These are phyloP conservation scores for Lepidotrigona ventralis DNA, from an alignment of 1,140 invertebrate genomes.

Conservation along the genomic window DNA sequence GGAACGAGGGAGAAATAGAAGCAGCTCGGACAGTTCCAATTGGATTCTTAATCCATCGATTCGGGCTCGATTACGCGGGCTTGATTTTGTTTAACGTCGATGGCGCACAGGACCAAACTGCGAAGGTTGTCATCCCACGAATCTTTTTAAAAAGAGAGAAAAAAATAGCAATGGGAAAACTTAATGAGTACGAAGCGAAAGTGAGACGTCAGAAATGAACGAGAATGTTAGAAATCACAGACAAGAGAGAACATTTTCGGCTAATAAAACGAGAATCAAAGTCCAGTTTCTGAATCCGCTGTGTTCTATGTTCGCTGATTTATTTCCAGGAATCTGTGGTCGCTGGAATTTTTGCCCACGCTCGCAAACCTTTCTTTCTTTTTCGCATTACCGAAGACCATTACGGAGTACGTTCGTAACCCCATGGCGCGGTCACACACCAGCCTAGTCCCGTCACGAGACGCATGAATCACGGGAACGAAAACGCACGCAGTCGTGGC, in stretches of 20 bases:
- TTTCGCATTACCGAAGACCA: background rate
- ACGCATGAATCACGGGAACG: conserved; percentile 32
- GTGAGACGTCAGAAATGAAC: conserved; percentile 7
- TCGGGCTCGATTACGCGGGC: conserved; percentile 60
- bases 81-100: conserved; percentile 60
- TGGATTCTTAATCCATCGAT: conserved; percentile 71
- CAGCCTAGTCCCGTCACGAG: background rate
- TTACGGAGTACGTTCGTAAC: conserved; percentile 10
- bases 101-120: background rate
- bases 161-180: background rate
- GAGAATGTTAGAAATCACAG: conserved; percentile 11
- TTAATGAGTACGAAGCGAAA: no score
- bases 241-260: background rate
- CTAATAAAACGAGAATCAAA: conserved; percentile 10
- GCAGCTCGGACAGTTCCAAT: conserved; percentile 52
- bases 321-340: background rate
- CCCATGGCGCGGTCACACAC: background rate
- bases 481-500: background rate
- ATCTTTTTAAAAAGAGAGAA: background rate
- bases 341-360: background rate
- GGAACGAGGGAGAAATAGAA: conserved; percentile 20
- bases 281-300: background rate
- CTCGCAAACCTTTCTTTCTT: background rate
- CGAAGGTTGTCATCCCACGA: no score
- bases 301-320: background rate